phyloP scores from a whole-genome alignment of 2,113 vertebrate species.

The Empidonax traillii region DNA sequence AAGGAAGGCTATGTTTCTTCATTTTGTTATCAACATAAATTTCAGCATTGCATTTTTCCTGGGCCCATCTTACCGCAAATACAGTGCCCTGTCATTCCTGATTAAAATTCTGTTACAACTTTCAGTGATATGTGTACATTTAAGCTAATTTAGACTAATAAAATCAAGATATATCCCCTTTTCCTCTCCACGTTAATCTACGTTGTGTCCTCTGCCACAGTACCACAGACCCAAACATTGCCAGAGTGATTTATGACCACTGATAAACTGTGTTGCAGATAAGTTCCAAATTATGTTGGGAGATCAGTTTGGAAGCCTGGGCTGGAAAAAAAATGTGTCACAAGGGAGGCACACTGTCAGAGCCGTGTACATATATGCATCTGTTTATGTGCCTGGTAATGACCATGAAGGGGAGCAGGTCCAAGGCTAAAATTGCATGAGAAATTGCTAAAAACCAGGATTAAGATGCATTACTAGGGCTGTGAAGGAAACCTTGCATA shows the following conservation, averaged over 20 bases:
- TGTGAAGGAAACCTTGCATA: not conserved
- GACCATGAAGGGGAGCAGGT: not conserved
- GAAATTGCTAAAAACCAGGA: not conserved
- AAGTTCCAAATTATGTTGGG: not conserved
- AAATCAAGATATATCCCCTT: not conserved
- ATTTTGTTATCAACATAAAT: not conserved
- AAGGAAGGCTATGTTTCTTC: not conserved
- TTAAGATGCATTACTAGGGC: not conserved
- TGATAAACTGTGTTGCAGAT: not conserved
- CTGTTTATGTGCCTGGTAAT: not conserved
- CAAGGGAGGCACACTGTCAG: not conserved
- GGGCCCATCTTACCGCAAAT: not conserved
- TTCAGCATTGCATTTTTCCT: not conserved
- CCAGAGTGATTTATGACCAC: not conserved
- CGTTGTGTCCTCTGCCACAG: not conserved
- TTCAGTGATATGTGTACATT: not conserved
- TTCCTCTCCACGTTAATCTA: not conserved
- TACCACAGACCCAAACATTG: not conserved
- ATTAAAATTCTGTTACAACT: not conserved
- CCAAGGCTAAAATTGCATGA: not conserved
- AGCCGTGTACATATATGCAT: accelerated
- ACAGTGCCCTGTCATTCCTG: not conserved
- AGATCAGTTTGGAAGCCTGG: not conserved
- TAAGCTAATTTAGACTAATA: not conserved
- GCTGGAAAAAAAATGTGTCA: not conserved